These are phyloP conservation scores for Anser brachyrhynchus DNA, from an alignment of 2,113 vertebrate genomes.

Conservation along the genomic window DNA sequence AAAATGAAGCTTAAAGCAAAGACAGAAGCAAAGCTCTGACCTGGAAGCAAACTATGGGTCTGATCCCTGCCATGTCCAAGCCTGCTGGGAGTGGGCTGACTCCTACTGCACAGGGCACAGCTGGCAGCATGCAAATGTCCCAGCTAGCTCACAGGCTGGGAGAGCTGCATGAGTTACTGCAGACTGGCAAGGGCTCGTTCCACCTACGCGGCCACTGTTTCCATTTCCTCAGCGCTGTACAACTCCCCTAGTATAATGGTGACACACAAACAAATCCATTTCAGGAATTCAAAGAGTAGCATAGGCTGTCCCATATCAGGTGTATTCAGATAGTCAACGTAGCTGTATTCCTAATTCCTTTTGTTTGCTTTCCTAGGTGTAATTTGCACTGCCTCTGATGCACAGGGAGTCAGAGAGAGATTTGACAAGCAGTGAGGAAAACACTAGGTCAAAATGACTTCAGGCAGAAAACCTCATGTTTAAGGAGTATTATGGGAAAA, in stretches of 20 bases:
- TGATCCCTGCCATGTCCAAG: neutral
- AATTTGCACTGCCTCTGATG: neutral
- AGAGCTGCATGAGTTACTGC: neutral
- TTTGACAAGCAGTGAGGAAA: conserved; percentile 36
- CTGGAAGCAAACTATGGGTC: neutral
- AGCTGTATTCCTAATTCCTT: neutral
- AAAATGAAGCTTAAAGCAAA: neutral
- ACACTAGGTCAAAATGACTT: neutral
- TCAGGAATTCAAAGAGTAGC: neutral
- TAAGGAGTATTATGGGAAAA: conserved; percentile 33
- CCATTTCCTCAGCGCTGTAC: neutral
- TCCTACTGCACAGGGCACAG: neutral
- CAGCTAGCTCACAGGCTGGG: neutral
- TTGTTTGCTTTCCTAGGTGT: neutral
- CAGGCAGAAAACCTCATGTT: conserved; percentile 4
- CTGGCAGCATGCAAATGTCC: neutral
- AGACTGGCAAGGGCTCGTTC: neutral
- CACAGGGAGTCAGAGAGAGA: neutral
- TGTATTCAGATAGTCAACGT: neutral
- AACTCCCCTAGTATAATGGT: neutral
- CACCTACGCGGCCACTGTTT: neutral
- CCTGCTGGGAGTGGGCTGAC: neutral
- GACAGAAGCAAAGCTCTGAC: neutral
- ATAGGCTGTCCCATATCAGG: neutral
- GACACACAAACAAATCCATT: neutral